Base-by-base conservation (phyloP, 2,113 vertebrate genomes). In the Trogon surrucura region DNA sequence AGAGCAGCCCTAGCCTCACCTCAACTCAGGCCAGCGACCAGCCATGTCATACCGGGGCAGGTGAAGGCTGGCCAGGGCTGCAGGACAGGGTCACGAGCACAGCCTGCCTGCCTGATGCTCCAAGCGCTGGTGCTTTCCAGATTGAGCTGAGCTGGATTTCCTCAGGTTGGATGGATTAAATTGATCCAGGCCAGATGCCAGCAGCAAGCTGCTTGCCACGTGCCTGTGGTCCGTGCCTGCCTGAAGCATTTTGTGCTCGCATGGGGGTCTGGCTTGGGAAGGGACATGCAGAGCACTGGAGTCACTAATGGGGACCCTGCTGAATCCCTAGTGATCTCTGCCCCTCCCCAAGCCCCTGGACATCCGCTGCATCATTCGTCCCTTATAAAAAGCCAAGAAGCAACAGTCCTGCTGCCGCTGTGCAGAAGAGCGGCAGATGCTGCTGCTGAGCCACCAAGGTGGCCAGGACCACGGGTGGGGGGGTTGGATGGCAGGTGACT, bases 21-120 rank as follows among this genome's bases (percentile, higher is more conserved):
- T 30, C 34, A 60, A 1, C 6, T 47, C 27, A 6, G 1, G 66
- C 1, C 4, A 70, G 36, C 0, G 0, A 53, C 44, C 67, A 27
- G n/a, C 27, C 16, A 11, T 2, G 2, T 27, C 1, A 0, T 50
- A 15, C 6, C 0, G 10, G 71, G 57, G n/a, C 30, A 79, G 34
- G 38, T 60, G 73, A 17, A 71, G 44, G 22, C 27, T 62, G 57
- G 13, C 29, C 21, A 17, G 47, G 87, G 9, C 74, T 2, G 2
- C 6, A 15, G 73, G 50, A 72, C 0, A 5, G 25, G 44, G 9
- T 44, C 15, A 5, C 16, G 4, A 13, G 29, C 11, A 13, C 16
- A 69, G 51, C 44, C 73, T 78, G 29, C 19, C 38, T 67, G 51
- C 60, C 47, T 69, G 58, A 58, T 60, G 19, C 44, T 84, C 44